These are phyloP conservation scores for Halocaridina rubra DNA, from an alignment of 2,888 invertebrate species.

Conservation along the genomic window DNA sequence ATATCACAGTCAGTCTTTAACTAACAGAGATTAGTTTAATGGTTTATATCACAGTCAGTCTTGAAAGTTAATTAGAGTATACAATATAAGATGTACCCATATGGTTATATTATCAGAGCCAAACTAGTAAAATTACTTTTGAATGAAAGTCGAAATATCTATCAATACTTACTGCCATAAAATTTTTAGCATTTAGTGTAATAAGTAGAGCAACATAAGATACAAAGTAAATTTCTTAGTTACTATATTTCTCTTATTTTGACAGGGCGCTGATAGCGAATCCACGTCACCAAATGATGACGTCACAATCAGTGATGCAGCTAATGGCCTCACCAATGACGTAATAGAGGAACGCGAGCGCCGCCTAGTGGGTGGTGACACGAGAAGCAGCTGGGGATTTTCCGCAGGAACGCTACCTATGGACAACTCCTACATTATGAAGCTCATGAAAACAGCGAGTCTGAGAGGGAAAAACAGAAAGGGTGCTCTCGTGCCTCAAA, in stretches of 20 bases:
- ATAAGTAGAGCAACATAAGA: too few species aligned
- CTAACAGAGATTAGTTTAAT: too few species aligned
- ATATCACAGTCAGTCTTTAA: too few species aligned
- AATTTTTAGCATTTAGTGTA: too few species aligned
- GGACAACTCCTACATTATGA: background rate
- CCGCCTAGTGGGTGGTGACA: background rate
- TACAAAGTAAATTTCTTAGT: too few species aligned
- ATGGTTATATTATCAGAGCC: too few species aligned
- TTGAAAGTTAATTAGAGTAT: too few species aligned
- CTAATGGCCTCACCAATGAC: background rate
- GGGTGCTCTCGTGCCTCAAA: background rate
- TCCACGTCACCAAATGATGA: background rate
- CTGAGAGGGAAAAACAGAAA: background rate
- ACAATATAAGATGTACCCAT: too few species aligned
- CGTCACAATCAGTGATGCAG: background rate
- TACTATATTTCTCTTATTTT: background rate
- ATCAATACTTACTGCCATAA: too few species aligned
- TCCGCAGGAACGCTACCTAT: background rate
- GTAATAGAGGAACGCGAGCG: background rate
- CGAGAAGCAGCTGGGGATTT: slow-evolving; percentile 16
- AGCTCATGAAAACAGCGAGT: background rate
- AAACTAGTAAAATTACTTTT: too few species aligned
- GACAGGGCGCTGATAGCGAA: background rate
- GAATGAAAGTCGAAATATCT: too few species aligned
- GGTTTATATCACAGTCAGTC: too few species aligned